phyloP scores from a whole-genome alignment of 2,797 vertebrate species.

The Tapera naevia region DNA sequence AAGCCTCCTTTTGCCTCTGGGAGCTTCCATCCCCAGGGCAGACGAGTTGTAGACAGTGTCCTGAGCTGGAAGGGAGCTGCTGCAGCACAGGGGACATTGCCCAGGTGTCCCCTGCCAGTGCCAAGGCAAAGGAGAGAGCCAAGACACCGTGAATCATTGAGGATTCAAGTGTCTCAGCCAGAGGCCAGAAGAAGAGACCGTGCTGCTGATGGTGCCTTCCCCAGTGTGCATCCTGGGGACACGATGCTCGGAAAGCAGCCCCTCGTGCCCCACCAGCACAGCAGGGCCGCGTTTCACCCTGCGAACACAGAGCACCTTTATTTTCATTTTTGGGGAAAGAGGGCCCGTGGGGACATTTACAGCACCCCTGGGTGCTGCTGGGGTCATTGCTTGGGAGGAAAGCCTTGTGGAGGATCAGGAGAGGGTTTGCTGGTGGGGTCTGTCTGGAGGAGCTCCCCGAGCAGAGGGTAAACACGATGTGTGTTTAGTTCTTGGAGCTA shows the following conservation, averaged over 20 bases:
- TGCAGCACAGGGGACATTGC: not conserved
- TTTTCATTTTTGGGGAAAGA: not conserved
- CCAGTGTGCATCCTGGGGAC: not conserved
- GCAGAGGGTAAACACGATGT: accelerated
- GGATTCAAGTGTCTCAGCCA: not conserved
- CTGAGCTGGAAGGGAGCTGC: not conserved
- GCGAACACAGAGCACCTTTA: not conserved
- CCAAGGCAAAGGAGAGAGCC: not conserved
- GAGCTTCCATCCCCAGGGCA: not conserved
- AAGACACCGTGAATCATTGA: not conserved
- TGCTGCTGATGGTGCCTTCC: not conserved
- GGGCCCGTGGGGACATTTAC: not conserved
- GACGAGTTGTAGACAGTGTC: not conserved
- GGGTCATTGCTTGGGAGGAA: not conserved
- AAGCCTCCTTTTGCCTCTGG: not conserved
- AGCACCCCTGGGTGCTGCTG: not conserved
- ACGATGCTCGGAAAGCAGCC: not conserved
- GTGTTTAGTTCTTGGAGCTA: no score
- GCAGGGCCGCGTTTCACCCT: not conserved
- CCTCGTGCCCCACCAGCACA: not conserved
- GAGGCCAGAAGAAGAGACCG: not conserved
- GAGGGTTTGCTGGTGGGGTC: not conserved
- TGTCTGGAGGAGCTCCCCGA: not conserved
- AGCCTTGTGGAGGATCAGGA: not conserved
- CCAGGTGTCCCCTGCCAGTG: not conserved